Conservation (phyloP, 2,113 vertebrate genomes). For the Cyphomyrus discorhynchus region DNA sequence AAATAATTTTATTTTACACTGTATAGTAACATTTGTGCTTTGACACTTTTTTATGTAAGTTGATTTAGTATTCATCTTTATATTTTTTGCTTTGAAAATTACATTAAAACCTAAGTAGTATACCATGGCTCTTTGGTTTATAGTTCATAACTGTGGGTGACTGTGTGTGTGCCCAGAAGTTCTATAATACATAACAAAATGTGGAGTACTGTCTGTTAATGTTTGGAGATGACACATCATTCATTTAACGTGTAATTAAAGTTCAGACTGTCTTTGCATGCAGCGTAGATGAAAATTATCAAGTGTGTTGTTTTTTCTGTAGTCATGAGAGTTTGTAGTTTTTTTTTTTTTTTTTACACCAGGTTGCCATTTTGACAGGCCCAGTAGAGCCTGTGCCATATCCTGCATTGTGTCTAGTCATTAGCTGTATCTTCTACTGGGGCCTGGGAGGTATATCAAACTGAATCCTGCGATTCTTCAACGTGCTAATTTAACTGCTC, state of each 20-base stretch:
- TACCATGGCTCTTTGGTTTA: background rate
- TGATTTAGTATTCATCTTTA: background rate
- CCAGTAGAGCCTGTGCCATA: slow-evolving; percentile 45
- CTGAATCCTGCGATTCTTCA: slow-evolving; percentile 46
- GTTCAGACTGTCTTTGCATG: background rate
- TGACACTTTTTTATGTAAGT: background rate
- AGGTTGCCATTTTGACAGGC: slow-evolving; percentile 32
- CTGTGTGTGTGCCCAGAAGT: background rate
- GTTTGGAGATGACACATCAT: background rate
- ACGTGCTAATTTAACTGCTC: slow-evolving; percentile 44
- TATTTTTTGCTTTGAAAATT: background rate
- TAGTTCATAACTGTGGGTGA: background rate
- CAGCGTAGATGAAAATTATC: background rate
- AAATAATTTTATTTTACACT: background rate
- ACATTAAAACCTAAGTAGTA: background rate
- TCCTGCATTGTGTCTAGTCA: slow-evolving; percentile 51
- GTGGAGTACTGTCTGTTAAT: background rate
- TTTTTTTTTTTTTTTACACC: background rate
- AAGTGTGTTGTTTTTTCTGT: background rate
- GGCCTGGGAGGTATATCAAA: slow-evolving; percentile 44
- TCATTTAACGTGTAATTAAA: background rate
- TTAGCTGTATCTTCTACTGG: slow-evolving; percentile 43
- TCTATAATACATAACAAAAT: background rate
- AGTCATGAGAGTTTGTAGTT: background rate
- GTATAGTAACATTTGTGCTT: background rate